Evolutionary conservation across 2,113 vertebrate genomes (phyloP).

Genomic region (Dunckerocampus dactyliophorus): DNA sequence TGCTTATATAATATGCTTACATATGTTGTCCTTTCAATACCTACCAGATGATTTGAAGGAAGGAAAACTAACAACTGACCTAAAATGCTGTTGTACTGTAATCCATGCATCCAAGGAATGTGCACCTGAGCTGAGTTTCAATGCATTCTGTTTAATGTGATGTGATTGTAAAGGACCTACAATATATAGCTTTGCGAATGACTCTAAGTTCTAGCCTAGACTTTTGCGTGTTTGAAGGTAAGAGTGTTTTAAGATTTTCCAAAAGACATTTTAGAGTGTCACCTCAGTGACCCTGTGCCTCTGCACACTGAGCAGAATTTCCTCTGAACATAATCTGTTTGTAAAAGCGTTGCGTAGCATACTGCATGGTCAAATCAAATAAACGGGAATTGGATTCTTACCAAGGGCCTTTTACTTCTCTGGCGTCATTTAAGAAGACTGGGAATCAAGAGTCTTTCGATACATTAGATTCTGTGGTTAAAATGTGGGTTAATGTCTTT

Average conservation of each 20-base stretch:
- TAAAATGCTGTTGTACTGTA: too few relatives aligned
- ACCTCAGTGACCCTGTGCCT: constrained; percentile 31
- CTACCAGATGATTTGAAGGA: too few relatives aligned
- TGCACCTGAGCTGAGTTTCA: too few relatives aligned
- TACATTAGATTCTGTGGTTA: constrained; percentile 29
- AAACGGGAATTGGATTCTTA: neutral
- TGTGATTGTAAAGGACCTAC: neutral
- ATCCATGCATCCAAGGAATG: too few relatives aligned
- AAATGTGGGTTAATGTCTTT: constrained; percentile 58
- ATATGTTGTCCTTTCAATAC: too few relatives aligned
- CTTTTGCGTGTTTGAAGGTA: constrained; percentile 1
- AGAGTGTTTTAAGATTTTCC: constrained; percentile 17
- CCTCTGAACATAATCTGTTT: constrained; percentile 3
- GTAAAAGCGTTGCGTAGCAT: constrained; percentile 5
- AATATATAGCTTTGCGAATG: neutral
- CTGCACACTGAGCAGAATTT: constrained; percentile 10
- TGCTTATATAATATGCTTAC: too few relatives aligned
- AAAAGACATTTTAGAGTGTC: constrained; percentile 15
- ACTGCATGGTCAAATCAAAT: constrained; percentile 10
- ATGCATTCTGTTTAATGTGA: neutral
- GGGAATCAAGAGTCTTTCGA: constrained; percentile 10
- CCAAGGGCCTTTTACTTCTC: constrained; percentile 3
- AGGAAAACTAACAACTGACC: too few relatives aligned
- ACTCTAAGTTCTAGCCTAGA: constrained; percentile 2
- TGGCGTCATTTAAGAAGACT: constrained; percentile 12